phyloP scores from a whole-genome alignment of 2,888 invertebrate genomes.

The Kuschelorhynchus macadamiae region DNA sequence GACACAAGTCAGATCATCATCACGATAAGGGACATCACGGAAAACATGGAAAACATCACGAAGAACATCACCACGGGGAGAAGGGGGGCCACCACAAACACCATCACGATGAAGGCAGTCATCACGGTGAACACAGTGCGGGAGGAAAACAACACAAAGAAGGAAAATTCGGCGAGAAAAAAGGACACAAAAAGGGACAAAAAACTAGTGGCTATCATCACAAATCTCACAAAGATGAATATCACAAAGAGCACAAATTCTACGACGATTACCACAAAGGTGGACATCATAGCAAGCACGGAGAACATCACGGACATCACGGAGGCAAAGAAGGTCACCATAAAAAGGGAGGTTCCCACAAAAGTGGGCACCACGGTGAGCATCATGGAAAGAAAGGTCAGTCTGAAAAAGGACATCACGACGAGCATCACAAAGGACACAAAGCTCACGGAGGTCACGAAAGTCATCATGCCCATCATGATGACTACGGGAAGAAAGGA shows the following conservation, averaged over 20 bases:
- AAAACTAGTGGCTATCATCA: constrained; percentile 88
- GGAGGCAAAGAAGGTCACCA: constrained; percentile 84
- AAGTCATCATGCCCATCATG: constrained; percentile 82
- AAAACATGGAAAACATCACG: constrained; percentile 81
- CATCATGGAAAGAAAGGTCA: constrained; percentile 88
- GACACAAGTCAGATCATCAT: constrained; percentile 81
- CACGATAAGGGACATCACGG: constrained; percentile 86
- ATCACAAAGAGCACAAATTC: constrained; percentile 89
- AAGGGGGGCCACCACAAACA: constrained; percentile 87
- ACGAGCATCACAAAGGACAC: constrained; percentile 86
- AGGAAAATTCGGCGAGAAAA: constrained; percentile 85
- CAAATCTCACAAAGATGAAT: constrained; percentile 90
- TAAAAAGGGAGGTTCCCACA: constrained; percentile 86
- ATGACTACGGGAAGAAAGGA: constrained; percentile 84
- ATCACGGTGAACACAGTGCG: constrained; percentile 84
- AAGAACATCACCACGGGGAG: constrained; percentile 82
- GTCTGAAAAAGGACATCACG: constrained; percentile 86
- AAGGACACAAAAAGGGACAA: constrained; percentile 88
- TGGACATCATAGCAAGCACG: constrained; percentile 86
- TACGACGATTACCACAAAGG: constrained; percentile 90
- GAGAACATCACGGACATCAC: constrained; percentile 83
- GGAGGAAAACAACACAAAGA: constrained; percentile 84
- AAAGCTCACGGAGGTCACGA: constrained; percentile 86
- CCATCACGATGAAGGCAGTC: constrained; percentile 82
- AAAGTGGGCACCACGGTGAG: constrained; percentile 84